Conservation (phyloP, 2,113 vertebrate species). For the Nanger granti region DNA sequence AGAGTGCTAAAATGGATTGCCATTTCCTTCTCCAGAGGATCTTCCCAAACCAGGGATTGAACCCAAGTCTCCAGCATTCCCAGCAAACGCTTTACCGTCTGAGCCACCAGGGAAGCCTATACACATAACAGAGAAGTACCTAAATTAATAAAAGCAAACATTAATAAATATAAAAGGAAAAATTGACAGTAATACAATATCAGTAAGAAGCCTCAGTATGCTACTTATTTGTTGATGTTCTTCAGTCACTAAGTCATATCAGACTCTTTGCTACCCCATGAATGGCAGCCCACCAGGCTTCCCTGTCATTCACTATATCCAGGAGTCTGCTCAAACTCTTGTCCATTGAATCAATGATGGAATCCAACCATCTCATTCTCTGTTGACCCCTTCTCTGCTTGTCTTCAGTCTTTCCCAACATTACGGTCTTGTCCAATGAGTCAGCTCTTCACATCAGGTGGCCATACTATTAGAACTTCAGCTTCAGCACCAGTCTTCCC, state of each 20-base stretch:
- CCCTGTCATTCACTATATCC: background rate
- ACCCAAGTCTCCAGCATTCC: fast-evolving
- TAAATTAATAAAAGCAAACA: background rate
- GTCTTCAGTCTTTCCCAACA: background rate
- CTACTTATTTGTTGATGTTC: background rate
- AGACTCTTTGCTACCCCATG: background rate
- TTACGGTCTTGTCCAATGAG: background rate
- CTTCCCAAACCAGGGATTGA: too few species aligned
- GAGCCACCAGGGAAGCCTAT: background rate
- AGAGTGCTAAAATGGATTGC: too few species aligned
- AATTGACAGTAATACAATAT: background rate
- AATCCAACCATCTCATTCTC: fast-evolving
- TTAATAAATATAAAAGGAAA: background rate
- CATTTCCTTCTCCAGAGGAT: too few species aligned
- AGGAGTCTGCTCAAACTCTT: background rate
- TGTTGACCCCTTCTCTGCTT: background rate
- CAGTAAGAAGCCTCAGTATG: background rate
- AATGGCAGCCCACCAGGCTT: background rate
- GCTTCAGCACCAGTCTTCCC: background rate
- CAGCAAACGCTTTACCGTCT: too few species aligned
- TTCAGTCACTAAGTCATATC: background rate
- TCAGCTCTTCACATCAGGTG: background rate
- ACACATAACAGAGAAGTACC: background rate
- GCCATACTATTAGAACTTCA: background rate
- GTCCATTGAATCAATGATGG: background rate